Evolutionary conservation across 2,888 invertebrate species (phyloP), one percentile per base, ranked within the genome.

Genomic region (Drosophila nigricruria): DNA sequence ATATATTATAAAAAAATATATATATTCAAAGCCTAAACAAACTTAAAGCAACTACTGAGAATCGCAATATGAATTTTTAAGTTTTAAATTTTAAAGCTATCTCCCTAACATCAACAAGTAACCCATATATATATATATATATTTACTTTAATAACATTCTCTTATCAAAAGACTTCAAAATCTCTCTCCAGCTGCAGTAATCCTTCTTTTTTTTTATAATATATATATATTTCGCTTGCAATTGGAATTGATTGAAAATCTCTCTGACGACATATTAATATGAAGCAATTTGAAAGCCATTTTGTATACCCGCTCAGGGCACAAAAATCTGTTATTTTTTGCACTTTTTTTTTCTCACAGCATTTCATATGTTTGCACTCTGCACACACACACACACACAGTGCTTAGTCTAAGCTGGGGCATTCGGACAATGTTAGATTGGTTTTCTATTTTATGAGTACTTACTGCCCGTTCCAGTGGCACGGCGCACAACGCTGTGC

Each of bases 401-500:
- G n/a, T 40, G n/a, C 38, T 27, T 18, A 18, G 14, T 18, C 38
- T 25, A 38, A 25, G 27, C 38, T 38, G 16, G 14, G 8, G 14
- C 32, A n/a, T 12, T 10, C 5, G 12, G 27, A 30, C 14, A 1
- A 42, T 27, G 25, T 45, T 16, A 36, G 62, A 57, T 56, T 56
- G n/a, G 5, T 45, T 58, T 45, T 30, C 34, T 30, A 20, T 49
- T 18, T 3, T 30, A 9, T 14, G 20, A 47, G n/a, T 83, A 92
- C 92, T 93, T 84, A 93, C 93, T 93, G 81, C 92, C 93, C 57
- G 92, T 93, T 70, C 92, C 93, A 42, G 93, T 93, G 64, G 92
- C 91, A 64, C 93, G 90, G 54, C 92, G 89, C 43, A 93, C 92
- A 34, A 92, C 92, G 60, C 92, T 92, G 79, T 92, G 92, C 16